Percentiles rank a stretch among this genome's conserved stretches.
Evolutionary conservation across 2,113 vertebrate species (phyloP).

Genomic region (Orthochromis indermauri): DNA sequence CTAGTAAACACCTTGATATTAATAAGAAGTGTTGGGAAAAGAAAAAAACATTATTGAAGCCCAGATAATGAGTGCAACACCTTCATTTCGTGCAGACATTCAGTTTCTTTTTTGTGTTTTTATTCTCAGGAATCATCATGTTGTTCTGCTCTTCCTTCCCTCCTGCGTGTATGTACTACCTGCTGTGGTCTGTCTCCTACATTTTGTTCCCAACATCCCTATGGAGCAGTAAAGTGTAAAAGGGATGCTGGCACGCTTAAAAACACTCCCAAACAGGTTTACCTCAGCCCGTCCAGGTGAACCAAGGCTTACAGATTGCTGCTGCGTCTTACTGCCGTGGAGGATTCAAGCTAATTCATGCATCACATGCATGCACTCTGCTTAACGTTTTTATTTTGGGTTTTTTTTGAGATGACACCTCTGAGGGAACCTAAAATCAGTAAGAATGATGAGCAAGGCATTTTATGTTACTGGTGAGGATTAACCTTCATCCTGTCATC

Average conservation of each 20-base stretch:
- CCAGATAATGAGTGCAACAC: neutral
- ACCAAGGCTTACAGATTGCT: constrained; percentile 17
- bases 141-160: constrained; percentile 76
- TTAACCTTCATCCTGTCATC: neutral
- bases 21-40: accelerated
- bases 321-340: constrained; percentile 13
- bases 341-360: constrained; percentile 9
- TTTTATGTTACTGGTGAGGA: neutral
- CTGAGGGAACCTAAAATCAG: neutral
- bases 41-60: neutral
- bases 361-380: neutral
- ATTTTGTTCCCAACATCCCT: constrained; percentile 82
- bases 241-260: neutral
- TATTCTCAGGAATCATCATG: constrained; percentile 71
- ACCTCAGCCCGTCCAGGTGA: neutral
- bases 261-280: neutral
- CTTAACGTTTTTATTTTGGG: neutral
- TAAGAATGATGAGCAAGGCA: neutral
- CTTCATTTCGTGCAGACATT: neutral
- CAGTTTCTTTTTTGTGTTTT: neutral
- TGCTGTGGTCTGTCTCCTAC: constrained; percentile 88
- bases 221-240: constrained; percentile 79
- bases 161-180: constrained; percentile 79
- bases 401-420: neutral
- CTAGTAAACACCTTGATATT: neutral